Conservation (phyloP, 2,797 vertebrate genomes). For the Premnoplex brunnescens region DNA sequence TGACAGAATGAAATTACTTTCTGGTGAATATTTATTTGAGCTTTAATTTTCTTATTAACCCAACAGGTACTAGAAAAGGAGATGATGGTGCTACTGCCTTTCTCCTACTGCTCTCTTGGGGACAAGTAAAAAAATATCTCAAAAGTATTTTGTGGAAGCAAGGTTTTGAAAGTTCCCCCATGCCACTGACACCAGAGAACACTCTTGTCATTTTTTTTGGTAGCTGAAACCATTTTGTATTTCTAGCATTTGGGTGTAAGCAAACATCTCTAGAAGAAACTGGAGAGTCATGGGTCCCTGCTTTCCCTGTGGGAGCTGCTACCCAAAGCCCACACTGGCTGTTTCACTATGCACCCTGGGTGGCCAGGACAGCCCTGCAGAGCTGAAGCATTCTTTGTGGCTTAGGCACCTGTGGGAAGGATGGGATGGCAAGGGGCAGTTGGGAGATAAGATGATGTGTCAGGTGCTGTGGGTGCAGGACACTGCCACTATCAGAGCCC, state of each 20-base stretch:
- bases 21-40: conserved; percentile 16
- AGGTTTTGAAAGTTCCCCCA: not conserved
- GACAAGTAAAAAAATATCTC: not conserved
- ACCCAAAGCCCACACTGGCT: not conserved
- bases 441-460: not conserved
- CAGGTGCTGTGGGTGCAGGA: not conserved
- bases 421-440: rapidly evolving
- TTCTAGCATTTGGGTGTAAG: not conserved
- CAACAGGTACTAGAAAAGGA: not conserved
- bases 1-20: conserved; percentile 48
- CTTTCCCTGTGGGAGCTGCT: not conserved
- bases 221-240: not conserved
- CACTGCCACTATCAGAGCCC: rapidly evolving
- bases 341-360: not conserved
- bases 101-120: not conserved
- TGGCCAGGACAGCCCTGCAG: not conserved
- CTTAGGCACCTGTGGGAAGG: not conserved
- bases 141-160: not conserved
- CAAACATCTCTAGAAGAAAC: not conserved
- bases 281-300: not conserved
- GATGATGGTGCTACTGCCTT: not conserved
- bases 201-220: not conserved
- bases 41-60: conserved; percentile 38
- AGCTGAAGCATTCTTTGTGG: not conserved
- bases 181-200: not conserved